Conservation (phyloP, 2,888 invertebrate genomes). For the Trichopoda pennipes region DNA sequence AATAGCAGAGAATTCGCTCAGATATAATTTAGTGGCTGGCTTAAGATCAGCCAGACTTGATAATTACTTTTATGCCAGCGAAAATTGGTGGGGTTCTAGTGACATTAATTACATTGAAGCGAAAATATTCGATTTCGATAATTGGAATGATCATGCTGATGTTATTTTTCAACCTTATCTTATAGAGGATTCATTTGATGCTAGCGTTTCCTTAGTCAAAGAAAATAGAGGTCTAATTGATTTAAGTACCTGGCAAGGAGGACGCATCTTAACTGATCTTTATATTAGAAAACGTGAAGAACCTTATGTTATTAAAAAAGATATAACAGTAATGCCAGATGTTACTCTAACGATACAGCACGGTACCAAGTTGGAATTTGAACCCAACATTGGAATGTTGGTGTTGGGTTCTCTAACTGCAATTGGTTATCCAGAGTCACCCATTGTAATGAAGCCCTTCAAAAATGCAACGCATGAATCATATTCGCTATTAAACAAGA, state of each 20-base stretch:
- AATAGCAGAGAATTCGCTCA: conserved; percentile 89
- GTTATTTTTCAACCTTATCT: conserved; percentile 95
- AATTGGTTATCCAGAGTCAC: conserved; percentile 87
- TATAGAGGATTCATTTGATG: conserved; percentile 87
- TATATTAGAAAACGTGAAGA: conserved; percentile 84
- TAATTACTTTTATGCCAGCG: conserved; percentile 91
- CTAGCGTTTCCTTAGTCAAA: conserved; percentile 86
- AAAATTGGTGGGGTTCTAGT: conserved; percentile 98
- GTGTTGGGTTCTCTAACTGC: conserved; percentile 95
- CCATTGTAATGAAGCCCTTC: conserved; percentile 89
- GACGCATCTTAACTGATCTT: conserved; percentile 87
- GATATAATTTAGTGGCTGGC: conserved; percentile 96
- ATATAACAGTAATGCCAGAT: conserved; percentile 98
- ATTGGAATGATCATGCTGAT: conserved; percentile 99
- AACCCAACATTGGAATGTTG: conserved; percentile 96
- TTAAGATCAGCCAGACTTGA: conserved; percentile 92
- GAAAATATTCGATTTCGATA: conserved; percentile 98
- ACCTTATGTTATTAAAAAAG: conserved; percentile 91
- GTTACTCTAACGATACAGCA: conserved; percentile 92
- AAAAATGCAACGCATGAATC: conserved; percentile 75
- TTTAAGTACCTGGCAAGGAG: conserved; percentile 86
- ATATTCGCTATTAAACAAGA: conserved; percentile 73
- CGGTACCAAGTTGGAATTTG: conserved; percentile 95
- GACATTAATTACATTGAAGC: conserved; percentile 88
- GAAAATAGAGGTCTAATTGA: conserved; percentile 82